Conservation (phyloP, 2,113 vertebrate genomes). For the Myrmecobius fasciatus region DNA sequence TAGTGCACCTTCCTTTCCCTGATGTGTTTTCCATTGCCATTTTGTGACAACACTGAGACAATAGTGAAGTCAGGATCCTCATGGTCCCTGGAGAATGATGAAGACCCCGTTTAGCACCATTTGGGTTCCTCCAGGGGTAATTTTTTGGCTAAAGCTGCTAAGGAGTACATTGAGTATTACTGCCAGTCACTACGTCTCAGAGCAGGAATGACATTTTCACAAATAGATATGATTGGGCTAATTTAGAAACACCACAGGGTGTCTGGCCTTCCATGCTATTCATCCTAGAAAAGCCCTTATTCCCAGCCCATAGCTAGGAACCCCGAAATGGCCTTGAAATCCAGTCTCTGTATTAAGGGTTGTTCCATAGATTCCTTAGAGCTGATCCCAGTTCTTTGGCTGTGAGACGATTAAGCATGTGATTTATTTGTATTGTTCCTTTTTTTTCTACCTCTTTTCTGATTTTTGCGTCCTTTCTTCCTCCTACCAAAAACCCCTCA, state of each 20-base stretch:
- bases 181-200: background rate
- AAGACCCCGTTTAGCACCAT: background rate
- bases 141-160: slow-evolving; percentile 40
- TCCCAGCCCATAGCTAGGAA: background rate
- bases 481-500: background rate
- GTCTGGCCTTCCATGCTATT: background rate
- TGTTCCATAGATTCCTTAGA: background rate
- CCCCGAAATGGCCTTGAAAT: background rate
- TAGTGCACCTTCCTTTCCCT: background rate
- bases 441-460: background rate
- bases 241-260: slow-evolving; percentile 28
- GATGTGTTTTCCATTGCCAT: background rate
- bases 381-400: background rate
- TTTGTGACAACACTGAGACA: background rate
- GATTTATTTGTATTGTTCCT: background rate
- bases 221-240: background rate
- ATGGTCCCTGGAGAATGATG: slow-evolving; percentile 28
- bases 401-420: background rate
- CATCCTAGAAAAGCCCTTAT: background rate
- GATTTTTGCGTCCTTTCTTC: background rate
- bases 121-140: background rate
- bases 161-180: slow-evolving; percentile 13
- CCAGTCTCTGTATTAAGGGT: background rate
- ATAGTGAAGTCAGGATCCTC: background rate
- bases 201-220: slow-evolving; percentile 34